Evolutionary conservation across 53 echinoderm and acorn worm genomes (phyloP), one percentile per base, ranked within the genome.

Genomic region (Echinometra lucunter): DNA sequence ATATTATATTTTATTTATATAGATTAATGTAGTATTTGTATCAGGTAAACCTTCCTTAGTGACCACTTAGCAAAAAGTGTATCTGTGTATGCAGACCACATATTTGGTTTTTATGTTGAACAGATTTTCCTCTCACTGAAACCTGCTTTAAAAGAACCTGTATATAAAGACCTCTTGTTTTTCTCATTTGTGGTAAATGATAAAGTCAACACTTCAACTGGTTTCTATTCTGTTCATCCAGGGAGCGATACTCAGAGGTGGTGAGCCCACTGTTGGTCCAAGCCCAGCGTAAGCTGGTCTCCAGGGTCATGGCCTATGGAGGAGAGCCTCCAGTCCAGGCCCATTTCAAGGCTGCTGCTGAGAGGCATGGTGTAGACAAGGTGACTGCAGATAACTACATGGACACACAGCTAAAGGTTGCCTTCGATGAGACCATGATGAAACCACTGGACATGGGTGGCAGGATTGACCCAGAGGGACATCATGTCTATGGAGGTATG

Each of bases 391-490:
- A 97, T 90, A 99, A 99, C 95, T 99, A 99, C 94, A 96, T 95
- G 96, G 91, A 96, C 27, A 94, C 94, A 4, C 97, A 97, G 95
- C 94, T 99, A 87, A 96, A 70, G 28, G 82, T 98, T 0, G 95
- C 96, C 91, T 63, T 96, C 45, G 96, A 98, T 32, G 74, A 89
- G 13, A 96, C 95, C 9, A 92, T 95, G 49, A 57, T 95, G 58
- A 94, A 96, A n/a, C 97, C 99, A 5, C 95, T 98, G 40, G 99
- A 99, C 35, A 95, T 96, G 82, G 99, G 99, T 18, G 99, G 99
- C 1, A 94, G 97, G 94, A 97, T 99, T 70, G 99, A 99, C 81
- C 99, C 99, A 2, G 99, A 97, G 85, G 99, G 99, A 23, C 99
- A 99, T 74, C 88, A 98, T 82, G 99, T 99, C 2, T 99, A 99